Percentiles rank a stretch among this genome's conserved stretches.
Conservation (phyloP, 1,140 invertebrate species). For the Branchinecta lynchi region DNA sequence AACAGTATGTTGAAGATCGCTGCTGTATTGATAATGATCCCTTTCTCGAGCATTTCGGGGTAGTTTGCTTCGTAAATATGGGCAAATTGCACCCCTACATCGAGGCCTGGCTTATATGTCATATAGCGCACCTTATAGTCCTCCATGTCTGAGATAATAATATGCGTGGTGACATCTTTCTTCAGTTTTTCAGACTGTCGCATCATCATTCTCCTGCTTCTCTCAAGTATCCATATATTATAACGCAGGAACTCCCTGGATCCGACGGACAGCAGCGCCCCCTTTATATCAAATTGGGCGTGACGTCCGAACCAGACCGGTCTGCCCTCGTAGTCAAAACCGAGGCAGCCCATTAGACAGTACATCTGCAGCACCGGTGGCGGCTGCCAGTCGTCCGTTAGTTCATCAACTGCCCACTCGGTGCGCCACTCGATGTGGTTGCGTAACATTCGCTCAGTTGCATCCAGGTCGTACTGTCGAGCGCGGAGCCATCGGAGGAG, state of each 20-base stretch:
- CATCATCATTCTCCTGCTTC: conserved; percentile 1
- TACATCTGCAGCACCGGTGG: neutral
- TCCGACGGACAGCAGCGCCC: neutral
- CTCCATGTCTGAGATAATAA: neutral
- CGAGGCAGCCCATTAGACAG: neutral
- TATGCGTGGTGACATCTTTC: neutral
- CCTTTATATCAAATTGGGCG: neutral
- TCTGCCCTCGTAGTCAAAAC: neutral
- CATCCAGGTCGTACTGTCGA: neutral
- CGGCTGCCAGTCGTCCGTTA: neutral
- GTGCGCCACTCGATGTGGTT: neutral
- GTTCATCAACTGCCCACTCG: neutral
- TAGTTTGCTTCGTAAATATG: conserved; percentile 2
- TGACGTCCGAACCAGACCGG: neutral
- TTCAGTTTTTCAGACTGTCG: neutral
- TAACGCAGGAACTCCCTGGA: neutral
- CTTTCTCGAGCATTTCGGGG: neutral
- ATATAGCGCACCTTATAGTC: neutral
- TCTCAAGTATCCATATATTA: neutral
- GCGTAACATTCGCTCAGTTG: neutral
- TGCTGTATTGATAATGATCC: neutral
- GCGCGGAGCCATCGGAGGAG: neutral
- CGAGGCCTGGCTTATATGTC: neutral
- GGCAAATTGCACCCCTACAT: neutral
- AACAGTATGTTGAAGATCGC: neutral